Conservation (phyloP, 2,113 vertebrate genomes). For the Passer montanus region DNA sequence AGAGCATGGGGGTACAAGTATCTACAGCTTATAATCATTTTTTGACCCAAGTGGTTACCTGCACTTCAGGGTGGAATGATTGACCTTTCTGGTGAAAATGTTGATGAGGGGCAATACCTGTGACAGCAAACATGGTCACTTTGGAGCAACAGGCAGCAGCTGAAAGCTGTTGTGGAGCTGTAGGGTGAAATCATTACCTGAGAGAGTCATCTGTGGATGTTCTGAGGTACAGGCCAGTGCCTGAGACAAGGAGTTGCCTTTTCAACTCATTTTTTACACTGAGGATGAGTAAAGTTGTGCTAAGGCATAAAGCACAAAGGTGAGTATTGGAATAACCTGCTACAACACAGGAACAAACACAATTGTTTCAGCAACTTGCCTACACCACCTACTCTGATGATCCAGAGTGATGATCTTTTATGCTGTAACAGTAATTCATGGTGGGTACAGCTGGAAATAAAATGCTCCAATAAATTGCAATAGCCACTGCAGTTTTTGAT, state of each 20-base stretch:
- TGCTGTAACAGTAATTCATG: background rate
- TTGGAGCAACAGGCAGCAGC: background rate
- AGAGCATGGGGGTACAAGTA: background rate
- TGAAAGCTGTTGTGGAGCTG: background rate
- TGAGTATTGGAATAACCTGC: background rate
- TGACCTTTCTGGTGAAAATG: background rate
- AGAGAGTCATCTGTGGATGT: background rate
- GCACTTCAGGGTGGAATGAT: background rate
- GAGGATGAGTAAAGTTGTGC: background rate
- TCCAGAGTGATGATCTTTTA: background rate
- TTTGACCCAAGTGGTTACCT: background rate
- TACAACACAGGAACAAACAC: background rate
- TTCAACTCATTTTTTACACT: background rate
- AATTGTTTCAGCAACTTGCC: background rate
- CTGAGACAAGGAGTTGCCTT: fast-evolving
- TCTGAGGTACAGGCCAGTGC: background rate
- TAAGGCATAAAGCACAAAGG: background rate
- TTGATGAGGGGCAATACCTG: background rate
- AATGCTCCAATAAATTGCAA: background rate
- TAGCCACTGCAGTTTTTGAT: background rate
- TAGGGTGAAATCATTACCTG: background rate
- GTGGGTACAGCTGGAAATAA: background rate
- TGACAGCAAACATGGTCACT: background rate
- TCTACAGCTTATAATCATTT: background rate
- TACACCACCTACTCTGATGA: background rate